A percentile compares a stretch with the other conserved stretches of the same genome.
These are phyloP conservation scores for Oncopodura yosiiana DNA, from an alignment of 1,140 invertebrate species.

Conservation along the genomic window DNA sequence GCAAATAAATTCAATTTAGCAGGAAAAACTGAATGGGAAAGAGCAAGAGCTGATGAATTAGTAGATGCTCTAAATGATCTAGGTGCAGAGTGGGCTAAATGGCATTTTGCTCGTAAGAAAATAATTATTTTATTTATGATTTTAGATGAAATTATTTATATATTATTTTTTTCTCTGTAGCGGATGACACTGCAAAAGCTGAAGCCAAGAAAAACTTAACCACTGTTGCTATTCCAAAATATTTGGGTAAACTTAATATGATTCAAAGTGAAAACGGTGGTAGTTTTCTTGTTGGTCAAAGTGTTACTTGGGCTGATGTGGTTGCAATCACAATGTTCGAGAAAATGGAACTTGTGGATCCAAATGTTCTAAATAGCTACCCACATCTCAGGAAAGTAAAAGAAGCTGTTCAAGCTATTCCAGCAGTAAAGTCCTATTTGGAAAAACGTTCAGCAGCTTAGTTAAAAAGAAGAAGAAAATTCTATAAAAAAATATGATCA, in stretches of 20 bases:
- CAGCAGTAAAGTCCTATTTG: slow-evolving; percentile 54
- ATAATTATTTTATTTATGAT: neutral
- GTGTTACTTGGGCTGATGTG: slow-evolving; percentile 18
- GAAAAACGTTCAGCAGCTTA: slow-evolving; percentile 47
- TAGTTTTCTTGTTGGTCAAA: slow-evolving; percentile 8
- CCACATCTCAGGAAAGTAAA: slow-evolving; percentile 47
- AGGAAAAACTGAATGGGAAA: slow-evolving; percentile 53
- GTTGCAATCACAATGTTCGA: neutral
- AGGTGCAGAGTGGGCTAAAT: neutral
- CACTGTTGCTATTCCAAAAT: neutral
- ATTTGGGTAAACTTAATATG: slow-evolving; percentile 15
- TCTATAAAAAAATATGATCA: neutral
- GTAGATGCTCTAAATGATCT: slow-evolving; percentile 50
- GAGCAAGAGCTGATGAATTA: slow-evolving; percentile 50
- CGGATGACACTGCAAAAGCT: neutral
- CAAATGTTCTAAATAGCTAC: slow-evolving; percentile 49
- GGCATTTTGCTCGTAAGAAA: neutral
- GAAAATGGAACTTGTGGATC: slow-evolving; percentile 36
- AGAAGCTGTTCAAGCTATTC: slow-evolving; percentile 47
- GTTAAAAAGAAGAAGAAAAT: slow-evolving; percentile 18
- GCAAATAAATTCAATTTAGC: slow-evolving; percentile 51
- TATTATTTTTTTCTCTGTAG: neutral
- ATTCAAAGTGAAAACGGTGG: slow-evolving; percentile 6
- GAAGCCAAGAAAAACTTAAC: neutral
- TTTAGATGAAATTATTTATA: neutral